Base-by-base conservation (phyloP, 2,113 vertebrate species). In the Microtus oregoni region DNA sequence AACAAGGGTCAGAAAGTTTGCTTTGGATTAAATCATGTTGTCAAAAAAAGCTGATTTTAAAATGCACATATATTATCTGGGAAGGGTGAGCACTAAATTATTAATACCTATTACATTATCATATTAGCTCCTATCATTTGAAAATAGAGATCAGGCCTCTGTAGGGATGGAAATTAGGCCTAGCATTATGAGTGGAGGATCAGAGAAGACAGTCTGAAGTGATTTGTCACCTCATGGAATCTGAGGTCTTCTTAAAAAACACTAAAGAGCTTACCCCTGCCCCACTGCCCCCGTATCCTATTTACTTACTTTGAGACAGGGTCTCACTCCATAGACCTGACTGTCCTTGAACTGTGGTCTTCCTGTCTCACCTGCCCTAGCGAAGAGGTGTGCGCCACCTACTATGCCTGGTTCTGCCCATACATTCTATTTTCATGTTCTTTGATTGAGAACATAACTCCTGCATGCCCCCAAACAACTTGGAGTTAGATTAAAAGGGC, bases 21-120 rank as follows among this genome's bases (percentile, higher is more conserved):
- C 91, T 95, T 92, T 91, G 41, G 67, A 92, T 96, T 91, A 93
- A 94, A 95, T 73, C 28, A 1, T 97, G 91, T 94, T 96, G 92
- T 95, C 86, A 68, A 94, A 95, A 93, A 76, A 28, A 47, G 7
- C 35, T 75, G 61, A 52, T 91, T 97, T 96, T 7, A 95, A 95
- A 98, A 97, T 97, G 97, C 86, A 97, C 97, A 94, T 97, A 89
- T 87, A 97, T 97, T 97, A 91, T 77, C 82, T 58, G 55, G 47
- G 91, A 95, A 94, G 77, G 65, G 52, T 92, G 94, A 97, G 95
- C 95, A 94, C 89, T 97, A 94, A 95, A 92, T 97, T 97, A 94
- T 95, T 97, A 94, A 97, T 95, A 78, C 3, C 1, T 94, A 70
- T 82, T 91, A 75, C 70, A 96, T 97, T 96, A 95, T 95, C 95